A percentile compares a stretch with the other conserved stretches of the same genome.
Conservation (phyloP, 2,797 vertebrate species). For the Mionectes olivaceus region DNA sequence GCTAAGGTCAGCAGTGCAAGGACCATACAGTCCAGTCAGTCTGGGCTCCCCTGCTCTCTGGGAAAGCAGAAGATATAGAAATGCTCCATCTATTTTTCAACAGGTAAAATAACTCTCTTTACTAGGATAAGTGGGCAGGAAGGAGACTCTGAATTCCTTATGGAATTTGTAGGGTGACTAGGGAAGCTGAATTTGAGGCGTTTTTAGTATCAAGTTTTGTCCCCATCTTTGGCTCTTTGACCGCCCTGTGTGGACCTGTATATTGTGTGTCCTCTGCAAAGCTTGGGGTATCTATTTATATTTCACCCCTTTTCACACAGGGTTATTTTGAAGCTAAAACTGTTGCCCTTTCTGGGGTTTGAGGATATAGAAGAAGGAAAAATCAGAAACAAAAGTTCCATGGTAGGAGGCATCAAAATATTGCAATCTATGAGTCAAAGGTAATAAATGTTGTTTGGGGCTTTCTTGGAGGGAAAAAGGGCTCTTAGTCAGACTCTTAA, state of each 20-base stretch:
- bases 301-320: neutral
- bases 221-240: neutral
- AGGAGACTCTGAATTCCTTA: neutral
- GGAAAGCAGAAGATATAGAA: neutral
- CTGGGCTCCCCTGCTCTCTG: neutral
- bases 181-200: neutral
- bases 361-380: neutral
- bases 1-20: neutral
- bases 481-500: neutral
- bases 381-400: neutral
- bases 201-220: neutral
- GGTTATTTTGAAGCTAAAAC: neutral
- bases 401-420: neutral
- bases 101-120: neutral
- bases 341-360: neutral
- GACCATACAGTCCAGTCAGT: accelerated
- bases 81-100: neutral
- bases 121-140: neutral
- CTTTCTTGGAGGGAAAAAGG: neutral
- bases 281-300: neutral
- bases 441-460: neutral
- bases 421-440: neutral
- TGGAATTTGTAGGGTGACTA: neutral
- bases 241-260: neutral
- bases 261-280: neutral